A percentile compares a stretch with the other conserved stretches of the same genome.
Conservation (phyloP, 2,797 vertebrate genomes). For the Propithecus deckenii region DNA sequence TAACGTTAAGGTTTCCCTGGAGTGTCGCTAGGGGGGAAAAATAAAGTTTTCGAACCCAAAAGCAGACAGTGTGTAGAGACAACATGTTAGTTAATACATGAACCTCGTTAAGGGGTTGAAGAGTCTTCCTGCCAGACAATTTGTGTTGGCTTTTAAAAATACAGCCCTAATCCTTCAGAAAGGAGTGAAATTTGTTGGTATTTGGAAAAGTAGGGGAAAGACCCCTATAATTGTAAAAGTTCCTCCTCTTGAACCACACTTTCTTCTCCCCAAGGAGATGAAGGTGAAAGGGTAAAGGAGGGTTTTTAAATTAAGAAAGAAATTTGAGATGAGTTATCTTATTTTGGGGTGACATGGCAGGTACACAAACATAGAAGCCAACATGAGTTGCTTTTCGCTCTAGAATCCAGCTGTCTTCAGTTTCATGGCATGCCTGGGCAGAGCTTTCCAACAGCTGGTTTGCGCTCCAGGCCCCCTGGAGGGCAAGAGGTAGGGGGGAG, state of each 20-base stretch:
- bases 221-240: conserved; percentile 10
- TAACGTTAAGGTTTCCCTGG: conserved; percentile 85
- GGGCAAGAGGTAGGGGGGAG: conserved; percentile 41
- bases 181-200: conserved; percentile 11
- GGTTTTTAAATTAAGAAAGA: conserved; percentile 41
- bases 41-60: conserved; percentile 84
- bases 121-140: conserved; percentile 53
- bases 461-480: conserved; percentile 70
- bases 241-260: not conserved
- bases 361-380: conserved; percentile 58
- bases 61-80: conserved; percentile 73
- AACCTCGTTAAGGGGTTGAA: conserved; percentile 39
- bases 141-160: conserved; percentile 61
- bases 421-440: conserved; percentile 76
- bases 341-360: conserved; percentile 59
- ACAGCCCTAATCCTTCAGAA: conserved; percentile 27
- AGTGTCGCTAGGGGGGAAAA: conserved; percentile 80
- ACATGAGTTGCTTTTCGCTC: conserved; percentile 31
- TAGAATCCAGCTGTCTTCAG: conserved; percentile 72
- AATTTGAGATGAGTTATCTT: conserved; percentile 43
- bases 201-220: not conserved
- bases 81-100: conserved; percentile 68
- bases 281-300: conserved; percentile 11
- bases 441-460: conserved; percentile 77
- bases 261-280: conserved; percentile 7